phyloP scores from a whole-genome alignment of 1,140 invertebrate species.

The Temnothorax nylanderi region DNA sequence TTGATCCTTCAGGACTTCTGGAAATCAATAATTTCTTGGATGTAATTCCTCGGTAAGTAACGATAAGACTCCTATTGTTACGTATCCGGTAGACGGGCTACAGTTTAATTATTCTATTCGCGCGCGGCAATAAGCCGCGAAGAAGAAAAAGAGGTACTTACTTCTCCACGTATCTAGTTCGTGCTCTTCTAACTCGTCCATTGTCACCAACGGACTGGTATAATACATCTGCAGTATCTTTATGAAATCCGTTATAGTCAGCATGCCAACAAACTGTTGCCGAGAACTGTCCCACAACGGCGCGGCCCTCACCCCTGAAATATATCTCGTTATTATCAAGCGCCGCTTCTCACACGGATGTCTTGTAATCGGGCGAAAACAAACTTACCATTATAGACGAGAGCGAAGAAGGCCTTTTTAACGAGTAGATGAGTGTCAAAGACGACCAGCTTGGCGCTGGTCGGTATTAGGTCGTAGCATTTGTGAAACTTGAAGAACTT shows the following conservation, averaged over 20 bases:
- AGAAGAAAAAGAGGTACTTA: conserved; percentile 82
- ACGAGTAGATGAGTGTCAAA: conserved; percentile 99
- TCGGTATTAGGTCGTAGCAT: conserved; percentile 99
- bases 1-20: conserved; percentile 93
- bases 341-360: neutral
- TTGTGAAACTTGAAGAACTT: conserved; percentile 99
- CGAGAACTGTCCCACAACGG: conserved; percentile 97
- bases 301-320: conserved; percentile 96
- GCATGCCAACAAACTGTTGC: conserved; percentile 98
- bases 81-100: neutral
- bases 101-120: conserved; percentile 5
- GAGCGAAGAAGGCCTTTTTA: conserved; percentile 99
- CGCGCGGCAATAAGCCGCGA: no score
- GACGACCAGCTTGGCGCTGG: conserved; percentile 99
- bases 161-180: conserved; percentile 98
- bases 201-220: conserved; percentile 95
- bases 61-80: neutral
- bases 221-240: conserved; percentile 99
- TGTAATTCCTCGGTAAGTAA: neutral
- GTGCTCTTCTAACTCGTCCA: conserved; percentile 99
- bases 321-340: neutral
- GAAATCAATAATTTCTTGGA: conserved; percentile 52
- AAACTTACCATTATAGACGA: conserved; percentile 97
- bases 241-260: conserved; percentile 99
- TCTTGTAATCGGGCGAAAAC: neutral